Evolutionary conservation across 2,113 vertebrate genomes (phyloP).

Genomic region (Dendrocopos noguchii): DNA sequence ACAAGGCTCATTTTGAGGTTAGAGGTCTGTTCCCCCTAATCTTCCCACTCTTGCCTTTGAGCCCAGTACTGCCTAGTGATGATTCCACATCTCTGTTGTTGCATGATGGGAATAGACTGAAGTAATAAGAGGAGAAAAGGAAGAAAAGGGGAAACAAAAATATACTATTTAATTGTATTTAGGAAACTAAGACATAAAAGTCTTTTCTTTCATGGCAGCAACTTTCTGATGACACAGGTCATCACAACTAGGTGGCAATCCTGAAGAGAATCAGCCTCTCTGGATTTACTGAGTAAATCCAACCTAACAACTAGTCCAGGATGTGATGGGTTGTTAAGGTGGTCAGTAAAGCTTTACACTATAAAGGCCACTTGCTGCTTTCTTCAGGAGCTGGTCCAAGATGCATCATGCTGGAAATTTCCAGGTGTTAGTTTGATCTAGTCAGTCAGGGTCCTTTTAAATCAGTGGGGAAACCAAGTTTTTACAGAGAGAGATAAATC

Average conservation of each 20-base stretch:
- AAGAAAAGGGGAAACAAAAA: not conserved
- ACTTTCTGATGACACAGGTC: not conserved
- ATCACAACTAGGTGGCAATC: not conserved
- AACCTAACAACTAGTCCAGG: not conserved
- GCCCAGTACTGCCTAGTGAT: not conserved
- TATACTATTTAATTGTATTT: not conserved
- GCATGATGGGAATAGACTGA: rapidly evolving
- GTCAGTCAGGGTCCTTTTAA: not conserved
- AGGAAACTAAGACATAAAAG: not conserved
- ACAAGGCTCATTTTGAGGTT: not conserved
- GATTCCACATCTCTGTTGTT: not conserved
- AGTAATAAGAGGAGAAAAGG: not conserved
- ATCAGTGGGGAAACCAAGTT: not conserved
- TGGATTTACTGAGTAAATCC: not conserved
- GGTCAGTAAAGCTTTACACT: not conserved
- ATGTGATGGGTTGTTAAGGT: not conserved
- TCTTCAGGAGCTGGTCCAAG: not conserved
- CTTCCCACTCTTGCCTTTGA: not conserved
- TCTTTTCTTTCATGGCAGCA: too few relatives aligned
- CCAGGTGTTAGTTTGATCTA: not conserved
- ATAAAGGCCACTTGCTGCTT: not conserved
- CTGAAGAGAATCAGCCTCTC: not conserved
- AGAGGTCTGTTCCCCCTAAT: not conserved
- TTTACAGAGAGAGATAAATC: not conserved
- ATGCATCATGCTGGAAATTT: not conserved